These are phyloP conservation scores for Loripinus fragilis DNA, from an alignment of 2,888 invertebrate genomes.

Conservation along the genomic window DNA sequence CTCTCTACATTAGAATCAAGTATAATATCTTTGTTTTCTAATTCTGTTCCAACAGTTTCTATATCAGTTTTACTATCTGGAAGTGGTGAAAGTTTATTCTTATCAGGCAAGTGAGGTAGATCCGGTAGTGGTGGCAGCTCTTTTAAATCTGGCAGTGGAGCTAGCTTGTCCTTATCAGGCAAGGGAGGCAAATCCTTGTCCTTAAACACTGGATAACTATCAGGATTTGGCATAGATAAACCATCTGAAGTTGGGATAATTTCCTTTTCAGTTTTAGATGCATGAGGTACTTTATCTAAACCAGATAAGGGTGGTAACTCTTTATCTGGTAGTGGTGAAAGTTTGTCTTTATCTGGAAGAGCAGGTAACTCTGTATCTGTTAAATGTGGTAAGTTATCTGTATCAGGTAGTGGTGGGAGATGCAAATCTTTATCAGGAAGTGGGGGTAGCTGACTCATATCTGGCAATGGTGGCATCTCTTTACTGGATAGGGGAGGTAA, in stretches of 20 bases:
- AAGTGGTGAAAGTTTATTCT: slow-evolving; percentile 14
- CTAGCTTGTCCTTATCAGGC: slow-evolving; percentile 28
- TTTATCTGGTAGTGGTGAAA: slow-evolving; percentile 21
- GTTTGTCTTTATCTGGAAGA: slow-evolving; percentile 26
- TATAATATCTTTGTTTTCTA: not conserved
- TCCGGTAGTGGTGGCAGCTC: slow-evolving; percentile 35
- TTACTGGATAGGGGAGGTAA: not conserved
- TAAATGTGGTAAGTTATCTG: slow-evolving; percentile 4
- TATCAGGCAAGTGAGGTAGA: slow-evolving; percentile 3
- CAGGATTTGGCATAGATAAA: slow-evolving; percentile 24
- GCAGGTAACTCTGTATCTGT: slow-evolving; percentile 24
- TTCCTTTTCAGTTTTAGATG: slow-evolving; percentile 10
- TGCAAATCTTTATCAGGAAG: slow-evolving; percentile 9
- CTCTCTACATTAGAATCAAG: not conserved
- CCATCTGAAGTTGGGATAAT: slow-evolving; percentile 23
- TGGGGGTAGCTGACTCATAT: slow-evolving; percentile 21
- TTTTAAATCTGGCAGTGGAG: slow-evolving; percentile 28
- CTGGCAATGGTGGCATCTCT: slow-evolving; percentile 19
- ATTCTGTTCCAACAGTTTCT: not conserved
- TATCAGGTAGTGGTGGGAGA: not conserved
- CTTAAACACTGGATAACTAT: not conserved
- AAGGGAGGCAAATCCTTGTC: slow-evolving; percentile 27
- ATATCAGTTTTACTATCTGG: not conserved
- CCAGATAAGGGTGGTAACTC: slow-evolving; percentile 33
- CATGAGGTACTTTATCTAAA: slow-evolving; percentile 31